Evolutionary conservation across 2,888 invertebrate genomes (phyloP), one percentile per base, ranked within the genome.

Genomic region (Habroteleia sp.): DNA sequence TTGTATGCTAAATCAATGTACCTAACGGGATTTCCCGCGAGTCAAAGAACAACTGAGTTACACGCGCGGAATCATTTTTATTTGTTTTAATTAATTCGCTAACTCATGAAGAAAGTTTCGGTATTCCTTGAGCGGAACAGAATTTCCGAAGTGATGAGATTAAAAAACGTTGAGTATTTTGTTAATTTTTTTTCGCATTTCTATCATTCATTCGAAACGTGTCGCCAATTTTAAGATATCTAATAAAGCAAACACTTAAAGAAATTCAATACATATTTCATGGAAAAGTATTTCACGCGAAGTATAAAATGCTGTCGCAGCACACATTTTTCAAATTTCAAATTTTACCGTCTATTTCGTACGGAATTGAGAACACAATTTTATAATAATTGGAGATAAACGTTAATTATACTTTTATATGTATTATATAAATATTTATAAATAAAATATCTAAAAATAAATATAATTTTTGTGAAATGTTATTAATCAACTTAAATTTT

Each of bases 1-100:
- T 65, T 54, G 54, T 46, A 65, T 54, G 65, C 54, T 65, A 65
- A 65, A 54, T 54, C 65, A 35, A 65, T 65, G 54, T 16, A 20
- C 29, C 8, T 46, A 65, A 52, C 52, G 17, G 16, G 29, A 11
- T 48, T 48, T 23, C 0, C 27, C 17, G 16, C 10, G 14, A 62
- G 39, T 23, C 23, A 23, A 41, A 50, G 42, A 25, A 33, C 46
- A 63, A 50, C 50, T 25, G 10, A 50, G 41, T 42, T 63, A 50
- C 50, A 33, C 31, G 39, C 20, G 48, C 6, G 29, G n/a, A 62
- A 62, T 48, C 6, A 17, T 48, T 62, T 48, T 62, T 62, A 46
- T 46, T 46, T 44, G 16, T 13, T 37, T 39, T 50, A 48, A 48
- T 31, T 48, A 48, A 62, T 48, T 48, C 7, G 29, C 23, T 14